Conservation (phyloP, 2,113 vertebrate species). For the Ammodramus savannarum region DNA sequence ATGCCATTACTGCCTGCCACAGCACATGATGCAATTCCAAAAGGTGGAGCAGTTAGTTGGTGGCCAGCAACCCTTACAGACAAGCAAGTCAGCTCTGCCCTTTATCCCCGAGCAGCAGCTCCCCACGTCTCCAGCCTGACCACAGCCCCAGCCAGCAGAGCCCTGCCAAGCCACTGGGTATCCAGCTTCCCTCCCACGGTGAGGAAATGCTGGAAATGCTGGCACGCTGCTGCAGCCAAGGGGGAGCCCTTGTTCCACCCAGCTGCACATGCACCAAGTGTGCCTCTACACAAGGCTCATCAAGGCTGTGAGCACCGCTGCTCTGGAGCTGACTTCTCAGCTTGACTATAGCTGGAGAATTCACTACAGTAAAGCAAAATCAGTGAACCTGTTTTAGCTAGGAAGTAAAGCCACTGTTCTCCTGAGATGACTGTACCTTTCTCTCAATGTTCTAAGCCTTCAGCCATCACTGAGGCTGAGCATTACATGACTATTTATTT, state of each 20-base stretch:
- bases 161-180: background rate
- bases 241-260: background rate
- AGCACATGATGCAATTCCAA: background rate
- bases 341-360: background rate
- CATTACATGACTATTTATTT: background rate
- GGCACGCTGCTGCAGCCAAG: rapidly evolving
- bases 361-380: background rate
- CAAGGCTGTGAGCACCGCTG: background rate
- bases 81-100: background rate
- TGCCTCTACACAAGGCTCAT: background rate
- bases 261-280: rapidly evolving
- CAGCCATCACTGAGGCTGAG: background rate
- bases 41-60: background rate
- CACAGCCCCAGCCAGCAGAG: background rate
- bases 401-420: background rate
- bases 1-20: background rate
- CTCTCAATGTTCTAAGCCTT: background rate
- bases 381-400: background rate
- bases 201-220: background rate
- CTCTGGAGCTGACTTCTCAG: background rate
- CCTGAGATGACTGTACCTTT: background rate
- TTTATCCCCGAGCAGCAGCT: background rate
- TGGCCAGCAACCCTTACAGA: background rate
- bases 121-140: background rate
- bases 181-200: rapidly evolving